Evolutionary conservation across 2,888 invertebrate species (phyloP), one percentile per base, ranked within the genome.

Genomic region (Beris morrisii): DNA sequence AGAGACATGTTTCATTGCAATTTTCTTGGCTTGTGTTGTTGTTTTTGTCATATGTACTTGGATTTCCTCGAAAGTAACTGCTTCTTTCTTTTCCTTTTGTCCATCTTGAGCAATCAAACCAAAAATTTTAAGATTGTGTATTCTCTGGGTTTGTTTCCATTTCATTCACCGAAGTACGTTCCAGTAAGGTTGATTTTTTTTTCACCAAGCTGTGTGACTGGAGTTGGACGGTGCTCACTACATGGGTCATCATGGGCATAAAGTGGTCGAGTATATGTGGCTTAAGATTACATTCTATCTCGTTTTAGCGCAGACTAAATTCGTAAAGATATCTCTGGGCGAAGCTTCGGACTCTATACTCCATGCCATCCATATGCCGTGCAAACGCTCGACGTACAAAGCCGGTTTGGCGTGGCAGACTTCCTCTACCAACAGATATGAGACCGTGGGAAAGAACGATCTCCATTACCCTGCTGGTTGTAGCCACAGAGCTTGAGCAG

Each of bases 381-480:
- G 38, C n/a, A 46, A 46, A 59, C 48, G 58, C 46, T 61, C 65
- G 57, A 50, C 38, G n/a, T 54, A 48, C 52, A 55, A 71, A 74
- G 72, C 73, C 72, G 72, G 73, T 74, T 73, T 74, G 73, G 73
- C 72, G 72, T 74, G 73, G 73, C 72, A 74, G 72, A 72, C 71
- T 72, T 72, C 71, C 72, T 72, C 69, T 71, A 66, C 67, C 61
- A 66, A 69, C 50, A 78, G 79, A 78, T 79, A 79, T 78, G 77
- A 78, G 77, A 79, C 79, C 79, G 79, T 79, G 79, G 79, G 79
- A 79, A 79, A 77, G 78, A 78, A 77, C 66, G 66, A 67, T 65
- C 68, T 69, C 67, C 58, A 65, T 68, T 68, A 69, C 68, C 67
- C 68, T 67, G 68, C 68, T 61, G 70, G 9, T 15, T 58, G 43